Base-by-base conservation (phyloP, 2,797 vertebrate genomes). In the Brotula barbata region DNA sequence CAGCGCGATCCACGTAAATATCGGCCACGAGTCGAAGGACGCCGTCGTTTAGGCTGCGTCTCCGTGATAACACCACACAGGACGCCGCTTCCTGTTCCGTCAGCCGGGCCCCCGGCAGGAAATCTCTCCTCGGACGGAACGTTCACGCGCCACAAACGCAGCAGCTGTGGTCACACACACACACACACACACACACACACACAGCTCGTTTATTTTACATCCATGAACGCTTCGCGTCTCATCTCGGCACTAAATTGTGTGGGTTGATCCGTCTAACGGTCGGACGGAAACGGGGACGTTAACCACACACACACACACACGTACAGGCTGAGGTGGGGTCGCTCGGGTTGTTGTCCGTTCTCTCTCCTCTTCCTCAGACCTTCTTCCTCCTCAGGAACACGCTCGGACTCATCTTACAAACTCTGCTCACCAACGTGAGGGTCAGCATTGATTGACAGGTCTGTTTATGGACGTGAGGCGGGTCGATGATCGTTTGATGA, bases 251-350 rank as follows among this genome's bases (percentile, higher is more conserved):
- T 72, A 68, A 77, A 83, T 73, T 44, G 67, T 75, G 69, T 71
- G 74, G 83, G 83, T 44, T 71, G 78, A 81, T 78, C 83, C 36
- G 58, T 70, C 83, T 73, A 76, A 75, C 55, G 64, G 70, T 75
- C 73, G 50, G 66, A 75, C 22, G 41, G 71, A 68, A 58, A 58
- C 19, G 1, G 6, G 47, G 56, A 72, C 71, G 80, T 84, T 77
- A 54, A 10, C 1, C 10, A 5, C 13, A 5, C n/a, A n/a, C 13
- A 11, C 19, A 20, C 53, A 34, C 17, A 48, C 45, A 54, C 57
- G 23, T 34, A 22, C 47, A 33, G n/a, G n/a, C n/a, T n/a, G n/a
- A n/a, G n/a, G n/a, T n/a, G n/a, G n/a, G n/a, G n/a, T n/a, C n/a
- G n/a, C n/a, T n/a, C n/a, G n/a, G n/a, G n/a, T n/a, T n/a, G n/a